A percentile compares a stretch with the other conserved stretches of the same genome.
Evolutionary conservation across 2,888 invertebrate species (phyloP).

Genomic region (Chymomyza fuscimana): DNA sequence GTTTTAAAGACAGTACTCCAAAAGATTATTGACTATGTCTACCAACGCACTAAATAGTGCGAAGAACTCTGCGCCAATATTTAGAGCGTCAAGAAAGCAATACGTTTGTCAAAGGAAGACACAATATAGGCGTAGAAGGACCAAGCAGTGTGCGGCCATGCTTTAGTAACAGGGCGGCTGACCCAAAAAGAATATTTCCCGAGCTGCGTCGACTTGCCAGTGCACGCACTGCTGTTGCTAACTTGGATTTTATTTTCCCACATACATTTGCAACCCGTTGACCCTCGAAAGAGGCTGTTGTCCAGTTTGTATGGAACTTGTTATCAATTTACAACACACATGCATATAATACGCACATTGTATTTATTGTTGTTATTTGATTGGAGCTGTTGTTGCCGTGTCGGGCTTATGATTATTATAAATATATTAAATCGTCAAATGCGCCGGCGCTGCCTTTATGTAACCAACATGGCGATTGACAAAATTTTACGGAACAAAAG

Average conservation of each 20-base stretch:
- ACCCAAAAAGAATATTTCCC: not conserved
- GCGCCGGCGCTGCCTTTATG: not conserved
- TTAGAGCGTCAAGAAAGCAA: too few species aligned
- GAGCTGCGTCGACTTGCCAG: not conserved
- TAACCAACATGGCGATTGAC: not conserved
- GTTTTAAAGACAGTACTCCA: too few species aligned
- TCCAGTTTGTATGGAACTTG: not conserved
- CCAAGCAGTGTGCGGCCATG: too few species aligned
- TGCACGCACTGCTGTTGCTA: not conserved
- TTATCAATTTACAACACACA: not conserved
- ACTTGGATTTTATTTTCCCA: not conserved
- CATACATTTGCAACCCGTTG: not conserved
- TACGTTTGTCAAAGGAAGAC: too few species aligned
- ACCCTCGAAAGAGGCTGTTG: not conserved
- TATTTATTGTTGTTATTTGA: not conserved
- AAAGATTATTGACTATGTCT: too few species aligned
- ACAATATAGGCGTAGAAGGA: too few species aligned
- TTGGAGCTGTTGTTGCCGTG: not conserved
- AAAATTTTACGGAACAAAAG: constrained; percentile 8
- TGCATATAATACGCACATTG: not conserved
- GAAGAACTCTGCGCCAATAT: too few species aligned
- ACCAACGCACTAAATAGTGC: too few species aligned
- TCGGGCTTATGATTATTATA: not conserved
- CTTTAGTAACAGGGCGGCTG: too few species aligned
- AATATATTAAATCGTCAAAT: not conserved